Conservation (phyloP, 2,888 invertebrate species). For the Meliscaeva auricollis region DNA sequence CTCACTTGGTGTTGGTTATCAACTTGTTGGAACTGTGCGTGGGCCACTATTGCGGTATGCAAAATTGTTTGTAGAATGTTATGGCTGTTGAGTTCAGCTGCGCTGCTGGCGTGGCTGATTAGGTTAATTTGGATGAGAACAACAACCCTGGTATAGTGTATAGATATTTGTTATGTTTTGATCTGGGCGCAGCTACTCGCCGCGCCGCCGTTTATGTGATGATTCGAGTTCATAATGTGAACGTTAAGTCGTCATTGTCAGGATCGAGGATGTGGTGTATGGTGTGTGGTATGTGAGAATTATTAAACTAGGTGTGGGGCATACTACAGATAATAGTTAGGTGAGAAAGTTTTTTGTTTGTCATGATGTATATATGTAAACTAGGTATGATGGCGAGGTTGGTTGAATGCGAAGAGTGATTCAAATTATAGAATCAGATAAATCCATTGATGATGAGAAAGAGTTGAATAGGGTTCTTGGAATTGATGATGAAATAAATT, state of each 20-base stretch:
- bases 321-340: conserved; percentile 24
- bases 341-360: conserved; percentile 28
- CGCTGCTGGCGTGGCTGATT: conserved; percentile 40
- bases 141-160: conserved; percentile 40
- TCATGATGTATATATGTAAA: neutral
- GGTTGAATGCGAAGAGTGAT: neutral
- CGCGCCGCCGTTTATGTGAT: conserved; percentile 21
- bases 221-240: conserved; percentile 38
- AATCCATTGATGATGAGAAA: conserved; percentile 38
- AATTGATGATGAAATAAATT: conserved; percentile 10
- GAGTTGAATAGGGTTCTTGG: conserved; percentile 16
- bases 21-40: conserved; percentile 53
- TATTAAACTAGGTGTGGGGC: conserved; percentile 41
- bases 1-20: conserved; percentile 30
- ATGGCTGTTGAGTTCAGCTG: neutral
- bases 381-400: neutral
- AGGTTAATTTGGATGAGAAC: conserved; percentile 53
- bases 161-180: conserved; percentile 20
- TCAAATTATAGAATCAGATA: conserved; percentile 28
- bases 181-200: conserved; percentile 47
- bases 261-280: conserved; percentile 57
- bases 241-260: conserved; percentile 38
- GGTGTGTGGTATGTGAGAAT: conserved; percentile 33
- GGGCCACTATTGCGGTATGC: conserved; percentile 53
- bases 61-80: conserved; percentile 58